These are phyloP conservation scores for Coelogynopora nodosa DNA, from an alignment of 2,888 invertebrate genomes.

Conservation along the genomic window DNA sequence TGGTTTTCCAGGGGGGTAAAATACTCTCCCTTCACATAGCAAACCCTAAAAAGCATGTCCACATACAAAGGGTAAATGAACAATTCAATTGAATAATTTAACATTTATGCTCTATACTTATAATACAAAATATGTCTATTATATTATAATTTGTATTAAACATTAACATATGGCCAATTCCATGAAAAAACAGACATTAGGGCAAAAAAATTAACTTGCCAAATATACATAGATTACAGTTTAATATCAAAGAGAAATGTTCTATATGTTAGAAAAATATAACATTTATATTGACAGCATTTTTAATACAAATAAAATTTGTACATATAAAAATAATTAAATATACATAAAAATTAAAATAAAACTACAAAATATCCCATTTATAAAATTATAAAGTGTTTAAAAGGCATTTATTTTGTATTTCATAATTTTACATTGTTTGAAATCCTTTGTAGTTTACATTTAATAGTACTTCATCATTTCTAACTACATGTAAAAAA, in stretches of 20 bases:
- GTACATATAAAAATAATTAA: slow-evolving; percentile 3
- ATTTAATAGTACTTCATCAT: slow-evolving; percentile 6
- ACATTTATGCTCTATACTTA: too few relatives aligned
- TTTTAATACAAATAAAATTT: slow-evolving; percentile 16
- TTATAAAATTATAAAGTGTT: too few relatives aligned
- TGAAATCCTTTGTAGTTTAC: neutral
- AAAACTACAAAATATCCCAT: slow-evolving; percentile 5
- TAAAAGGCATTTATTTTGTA: neutral
- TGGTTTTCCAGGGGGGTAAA: too few relatives aligned
- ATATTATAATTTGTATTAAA: too few relatives aligned
- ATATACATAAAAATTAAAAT: slow-evolving; percentile 13
- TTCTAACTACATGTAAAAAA: neutral
- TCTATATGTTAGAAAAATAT: slow-evolving; percentile 21
- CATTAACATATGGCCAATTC: too few relatives aligned
- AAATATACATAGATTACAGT: slow-evolving; percentile 23
- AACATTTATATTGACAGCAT: neutral
- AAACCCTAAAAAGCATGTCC: too few relatives aligned
- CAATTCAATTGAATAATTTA: too few relatives aligned
- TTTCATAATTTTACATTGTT: neutral
- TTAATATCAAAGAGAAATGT: slow-evolving; percentile 28
- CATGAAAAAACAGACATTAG: slow-evolving; percentile 20
- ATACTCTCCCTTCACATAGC: too few relatives aligned
- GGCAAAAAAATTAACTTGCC: neutral
- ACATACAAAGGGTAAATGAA: too few relatives aligned
- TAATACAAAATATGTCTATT: too few relatives aligned